phyloP scores from a whole-genome alignment of 1,140 invertebrate species.

The Dendroctonus ponderosae region DNA sequence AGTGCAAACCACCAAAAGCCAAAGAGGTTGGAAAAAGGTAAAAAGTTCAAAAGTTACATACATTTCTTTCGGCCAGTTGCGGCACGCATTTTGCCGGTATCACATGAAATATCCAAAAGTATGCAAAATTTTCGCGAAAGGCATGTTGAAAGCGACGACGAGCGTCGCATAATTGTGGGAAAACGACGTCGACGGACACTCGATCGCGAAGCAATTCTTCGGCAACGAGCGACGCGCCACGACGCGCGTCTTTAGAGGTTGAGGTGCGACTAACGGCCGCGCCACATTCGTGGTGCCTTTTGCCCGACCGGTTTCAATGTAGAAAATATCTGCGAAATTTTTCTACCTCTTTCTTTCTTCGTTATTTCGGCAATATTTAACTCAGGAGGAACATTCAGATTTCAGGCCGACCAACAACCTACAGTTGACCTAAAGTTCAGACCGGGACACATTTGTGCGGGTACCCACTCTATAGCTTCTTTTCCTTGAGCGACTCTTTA shows the following conservation, averaged over 20 bases:
- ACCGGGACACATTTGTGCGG: no score
- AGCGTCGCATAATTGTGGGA: conserved; percentile 14
- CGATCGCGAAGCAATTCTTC: conserved; percentile 19
- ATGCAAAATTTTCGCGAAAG: conserved; percentile 13
- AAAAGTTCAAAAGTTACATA: conserved; percentile 5
- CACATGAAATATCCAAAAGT: conserved; percentile 20
- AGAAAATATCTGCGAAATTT: conserved; percentile 13
- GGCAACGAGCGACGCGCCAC: conserved; percentile 11
- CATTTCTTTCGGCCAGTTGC: conserved; percentile 8
- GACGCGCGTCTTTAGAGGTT: conserved; percentile 24
- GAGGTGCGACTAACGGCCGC: conserved; percentile 21
- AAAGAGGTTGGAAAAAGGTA: background rate
- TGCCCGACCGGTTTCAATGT: conserved; percentile 19
- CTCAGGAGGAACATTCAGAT: no score
- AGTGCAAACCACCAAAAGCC: background rate
- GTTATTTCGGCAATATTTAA: conserved; percentile 9
- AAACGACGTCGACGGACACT: conserved; percentile 13
- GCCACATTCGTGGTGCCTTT: background rate
- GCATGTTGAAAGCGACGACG: conserved; percentile 5
- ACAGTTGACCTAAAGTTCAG: no score
- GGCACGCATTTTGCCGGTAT: background rate
- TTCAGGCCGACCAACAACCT: no score
- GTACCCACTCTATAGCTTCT: no score
- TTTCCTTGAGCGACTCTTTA: no score
- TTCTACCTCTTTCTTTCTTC: conserved; percentile 11